phyloP scores from a whole-genome alignment of 2,797 vertebrate genomes.

The Lepilemur ruficaudatus region DNA sequence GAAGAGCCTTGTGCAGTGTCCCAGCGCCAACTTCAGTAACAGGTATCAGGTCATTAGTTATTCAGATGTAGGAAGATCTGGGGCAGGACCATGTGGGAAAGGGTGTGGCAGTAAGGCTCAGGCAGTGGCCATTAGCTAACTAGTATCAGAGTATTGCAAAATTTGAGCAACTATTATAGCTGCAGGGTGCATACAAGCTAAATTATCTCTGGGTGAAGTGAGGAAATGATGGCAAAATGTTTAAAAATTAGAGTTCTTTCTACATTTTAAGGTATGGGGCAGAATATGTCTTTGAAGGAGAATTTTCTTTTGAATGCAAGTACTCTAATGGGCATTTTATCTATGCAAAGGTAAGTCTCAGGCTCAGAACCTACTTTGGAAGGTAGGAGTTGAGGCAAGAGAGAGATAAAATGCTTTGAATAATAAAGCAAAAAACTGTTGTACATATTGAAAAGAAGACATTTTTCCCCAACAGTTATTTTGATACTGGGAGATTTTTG shows the following conservation, averaged over 20 bases:
- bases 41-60: background rate
- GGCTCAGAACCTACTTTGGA: background rate
- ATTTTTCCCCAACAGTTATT: background rate
- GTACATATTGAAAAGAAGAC: background rate
- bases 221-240: background rate
- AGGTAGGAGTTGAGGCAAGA: background rate
- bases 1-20: background rate
- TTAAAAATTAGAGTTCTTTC: background rate
- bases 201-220: background rate
- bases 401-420: background rate
- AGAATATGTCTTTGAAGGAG: background rate
- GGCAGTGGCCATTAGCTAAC: background rate
- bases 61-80: background rate
- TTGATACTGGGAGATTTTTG: background rate
- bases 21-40: background rate
- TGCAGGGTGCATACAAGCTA: background rate
- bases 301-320: background rate
- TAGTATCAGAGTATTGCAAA: background rate
- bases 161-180: background rate
- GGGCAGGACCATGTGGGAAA: background rate
- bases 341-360: background rate
- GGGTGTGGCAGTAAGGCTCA: background rate
- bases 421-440: background rate
- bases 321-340: background rate
- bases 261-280: background rate